phyloP scores from a whole-genome alignment of 2,888 invertebrate genomes.

The Oscheius sp. region DNA sequence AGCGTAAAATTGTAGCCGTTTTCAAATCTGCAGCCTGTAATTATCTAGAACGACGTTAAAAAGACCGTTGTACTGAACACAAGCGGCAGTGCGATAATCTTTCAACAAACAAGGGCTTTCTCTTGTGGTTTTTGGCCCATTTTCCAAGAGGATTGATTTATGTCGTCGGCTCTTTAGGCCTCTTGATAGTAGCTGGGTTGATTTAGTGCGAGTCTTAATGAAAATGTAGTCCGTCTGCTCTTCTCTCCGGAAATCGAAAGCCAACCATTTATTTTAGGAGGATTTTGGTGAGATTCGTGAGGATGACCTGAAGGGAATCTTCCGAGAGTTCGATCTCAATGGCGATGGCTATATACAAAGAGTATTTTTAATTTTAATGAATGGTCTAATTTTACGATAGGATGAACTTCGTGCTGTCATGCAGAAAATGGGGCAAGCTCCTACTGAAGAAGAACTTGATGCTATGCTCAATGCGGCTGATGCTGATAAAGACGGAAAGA shows the following conservation, averaged over 20 bases:
- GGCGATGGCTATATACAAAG: conserved; percentile 69
- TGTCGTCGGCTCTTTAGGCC: background rate
- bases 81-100: conserved; percentile 24
- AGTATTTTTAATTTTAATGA: conserved; percentile 26
- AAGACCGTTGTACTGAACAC: conserved; percentile 16
- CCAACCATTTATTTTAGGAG: conserved; percentile 30
- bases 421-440: conserved; percentile 70
- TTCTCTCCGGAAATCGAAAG: conserved; percentile 1
- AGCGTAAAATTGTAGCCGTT: conserved; percentile 4
- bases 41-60: no score
- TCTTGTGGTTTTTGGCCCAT: conserved; percentile 4
- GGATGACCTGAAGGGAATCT: conserved; percentile 67
- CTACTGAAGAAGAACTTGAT: conserved; percentile 68
- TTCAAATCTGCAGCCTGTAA: background rate
- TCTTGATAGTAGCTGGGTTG: no score
- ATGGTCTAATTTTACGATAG: conserved; percentile 32
- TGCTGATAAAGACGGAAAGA: conserved; percentile 67
- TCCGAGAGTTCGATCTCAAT: conserved; percentile 69
- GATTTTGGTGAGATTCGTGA: conserved; percentile 67
- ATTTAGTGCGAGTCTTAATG: background rate
- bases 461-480: conserved; percentile 70
- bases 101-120: conserved; percentile 18
- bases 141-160: background rate
- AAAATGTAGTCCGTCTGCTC: background rate
- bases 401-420: conserved; percentile 67